A percentile compares a stretch with the other conserved stretches of the same genome.
Conservation (phyloP, 2,797 vertebrate species). For the Erpetoichthys calabaricus region DNA sequence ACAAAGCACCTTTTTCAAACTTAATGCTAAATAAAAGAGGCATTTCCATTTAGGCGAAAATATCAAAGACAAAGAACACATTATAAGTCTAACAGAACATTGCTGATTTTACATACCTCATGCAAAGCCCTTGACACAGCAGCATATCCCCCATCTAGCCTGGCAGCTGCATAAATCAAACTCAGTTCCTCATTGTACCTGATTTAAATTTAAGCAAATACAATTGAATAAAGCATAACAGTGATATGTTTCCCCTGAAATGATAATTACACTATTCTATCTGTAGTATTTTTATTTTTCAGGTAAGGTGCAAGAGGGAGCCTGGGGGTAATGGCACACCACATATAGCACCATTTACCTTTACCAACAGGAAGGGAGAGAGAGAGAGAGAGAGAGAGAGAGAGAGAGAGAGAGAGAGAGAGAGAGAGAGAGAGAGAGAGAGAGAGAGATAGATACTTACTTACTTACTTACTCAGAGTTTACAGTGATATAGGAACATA, state of each 20-base stretch:
- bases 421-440: conserved; percentile 13
- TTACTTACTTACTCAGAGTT: no score
- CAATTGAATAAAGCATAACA: no score
- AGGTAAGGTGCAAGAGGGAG: conserved; percentile 2
- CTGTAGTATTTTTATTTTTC: no score
- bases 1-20: no score
- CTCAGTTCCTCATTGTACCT: conserved; percentile 62
- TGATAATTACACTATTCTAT: no score
- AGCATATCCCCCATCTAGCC: conserved; percentile 66
- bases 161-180: conserved; percentile 63
- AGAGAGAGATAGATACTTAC: no score
- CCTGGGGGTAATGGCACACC: not conserved
- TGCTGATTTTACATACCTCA: conserved; percentile 45
- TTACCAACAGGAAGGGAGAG: conserved; percentile 17
- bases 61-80: no score
- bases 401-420: conserved; percentile 12
- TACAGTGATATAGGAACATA: no score
- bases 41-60: no score
- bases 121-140: conserved; percentile 62
- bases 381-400: conserved; percentile 27
- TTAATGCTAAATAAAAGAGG: no score
- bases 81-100: no score
- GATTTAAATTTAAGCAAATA: conserved; percentile 6
- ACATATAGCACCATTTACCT: not conserved
- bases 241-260: not conserved